phyloP scores from a whole-genome alignment of 35 echinoderm and acorn worm species.

The Hemicentrotus pulcherrimus region DNA sequence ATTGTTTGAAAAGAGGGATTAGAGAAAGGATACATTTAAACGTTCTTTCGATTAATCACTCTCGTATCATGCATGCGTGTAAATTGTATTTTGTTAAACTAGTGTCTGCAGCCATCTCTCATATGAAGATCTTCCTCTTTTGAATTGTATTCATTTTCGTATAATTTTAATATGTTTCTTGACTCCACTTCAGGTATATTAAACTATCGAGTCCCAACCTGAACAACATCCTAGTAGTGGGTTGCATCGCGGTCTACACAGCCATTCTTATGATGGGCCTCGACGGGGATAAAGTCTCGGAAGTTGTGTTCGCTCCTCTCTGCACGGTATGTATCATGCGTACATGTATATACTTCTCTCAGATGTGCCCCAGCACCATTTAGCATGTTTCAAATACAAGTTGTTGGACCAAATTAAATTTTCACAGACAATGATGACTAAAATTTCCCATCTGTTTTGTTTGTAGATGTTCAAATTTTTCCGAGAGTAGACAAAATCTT shows the following conservation, averaged over 20 bases:
- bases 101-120: too few species aligned
- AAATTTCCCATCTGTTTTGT: neutral
- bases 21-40: too few species aligned
- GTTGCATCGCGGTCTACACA: constrained; percentile 88
- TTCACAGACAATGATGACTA: too few species aligned
- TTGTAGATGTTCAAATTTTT: too few species aligned
- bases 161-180: neutral
- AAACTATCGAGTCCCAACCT: constrained; percentile 97
- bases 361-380: neutral
- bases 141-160: neutral
- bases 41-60: too few species aligned
- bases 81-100: too few species aligned
- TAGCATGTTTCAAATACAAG: neutral
- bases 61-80: too few species aligned
- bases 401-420: too few species aligned
- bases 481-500: too few species aligned
- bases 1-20: too few species aligned
- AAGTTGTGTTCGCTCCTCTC: constrained; percentile 67
- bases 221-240: constrained; percentile 87
- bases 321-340: constrained; percentile 85
- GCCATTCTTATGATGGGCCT: constrained; percentile 84
- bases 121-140: too few species aligned
- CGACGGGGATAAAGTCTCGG: constrained; percentile 72
- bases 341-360: neutral
- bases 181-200: constrained; percentile 74